Evolutionary conservation across 2,797 vertebrate genomes (phyloP), one percentile per base, ranked within the genome.

Genomic region (Sciaenops ocellatus): DNA sequence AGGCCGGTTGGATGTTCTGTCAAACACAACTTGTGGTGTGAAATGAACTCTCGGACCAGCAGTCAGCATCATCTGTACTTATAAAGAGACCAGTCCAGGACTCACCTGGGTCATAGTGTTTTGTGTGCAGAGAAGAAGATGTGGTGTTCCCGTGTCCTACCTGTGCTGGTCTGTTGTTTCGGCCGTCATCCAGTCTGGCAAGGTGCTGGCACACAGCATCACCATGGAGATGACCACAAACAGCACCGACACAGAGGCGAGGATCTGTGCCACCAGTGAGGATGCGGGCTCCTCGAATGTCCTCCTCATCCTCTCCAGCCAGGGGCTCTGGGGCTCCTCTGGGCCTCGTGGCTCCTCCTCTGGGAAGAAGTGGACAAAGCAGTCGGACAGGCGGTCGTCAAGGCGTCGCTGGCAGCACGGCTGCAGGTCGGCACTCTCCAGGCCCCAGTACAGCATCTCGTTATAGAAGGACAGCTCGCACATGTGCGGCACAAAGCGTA

Each of bases 391-490:
- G 80, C 98, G 96, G 85, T 98, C 96, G 70, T 99, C 97, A 16
- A 99, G 96, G 76, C 97, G 96, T 26, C 96, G 95, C 93, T 98
- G 97, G 93, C 98, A 99, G 94, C 98, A 99, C 56, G 95, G 96
- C 90, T 98, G 97, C 78, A 99, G 95, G 90, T 99, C 96, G 1
- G 96, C 94, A 85, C 97, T 96, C 91, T 99, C 97, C 89, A 99
- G 92, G 10, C 97, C 98, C 98, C 98, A 99, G 90, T 98, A 99
- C 75, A 98, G 91, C 97, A 99, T 97, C 91, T 99, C 98, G 24
- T 97, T 97, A 90, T 98, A 98, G 94, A 99, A 99, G 69, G 98
- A 99, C 47, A 99, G 95, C 90, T 98, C 98, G 68, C 98, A 99
- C 97, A 98, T 98, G 86, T 97, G 96, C 10, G 98, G 98, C 74